A percentile compares a stretch with the other conserved stretches of the same genome.
Evolutionary conservation across 2,797 vertebrate species (phyloP).

Genomic region (Esox lucius): DNA sequence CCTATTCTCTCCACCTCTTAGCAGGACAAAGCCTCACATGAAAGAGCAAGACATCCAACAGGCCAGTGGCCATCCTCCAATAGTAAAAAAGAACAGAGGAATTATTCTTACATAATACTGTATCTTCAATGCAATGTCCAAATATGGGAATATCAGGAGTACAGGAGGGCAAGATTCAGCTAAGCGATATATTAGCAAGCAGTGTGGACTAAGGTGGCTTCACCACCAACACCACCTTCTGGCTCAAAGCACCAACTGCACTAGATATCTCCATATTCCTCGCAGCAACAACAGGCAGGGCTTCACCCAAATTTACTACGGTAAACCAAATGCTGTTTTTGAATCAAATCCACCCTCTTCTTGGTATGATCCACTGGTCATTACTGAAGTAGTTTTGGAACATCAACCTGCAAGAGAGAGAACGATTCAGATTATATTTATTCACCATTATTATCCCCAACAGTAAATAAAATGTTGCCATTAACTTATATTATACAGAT

Average conservation of each 20-base stretch:
- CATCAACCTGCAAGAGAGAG: slow-evolving; percentile 25
- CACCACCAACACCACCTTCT: background rate
- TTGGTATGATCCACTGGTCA: background rate
- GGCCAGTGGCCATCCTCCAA: slow-evolving; percentile 26
- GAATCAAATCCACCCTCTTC: too few species aligned
- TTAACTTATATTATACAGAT: slow-evolving; percentile 1
- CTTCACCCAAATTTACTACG: background rate
- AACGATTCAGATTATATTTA: background rate
- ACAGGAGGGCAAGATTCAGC: slow-evolving; percentile 1
- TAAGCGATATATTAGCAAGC: slow-evolving; percentile 1
- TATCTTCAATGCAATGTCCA: slow-evolving; percentile 42
- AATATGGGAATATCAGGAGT: slow-evolving; percentile 39
- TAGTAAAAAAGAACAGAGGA: slow-evolving; percentile 9
- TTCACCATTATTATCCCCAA: slow-evolving; percentile 19
- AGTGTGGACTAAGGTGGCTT: background rate
- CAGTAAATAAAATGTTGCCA: background rate
- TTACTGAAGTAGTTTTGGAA: slow-evolving; percentile 12
- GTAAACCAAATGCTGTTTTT: background rate
- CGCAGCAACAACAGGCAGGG: background rate
- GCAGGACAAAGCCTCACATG: slow-evolving; percentile 33
- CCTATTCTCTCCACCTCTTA: slow-evolving; percentile 1
- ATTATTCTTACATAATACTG: slow-evolving; percentile 37
- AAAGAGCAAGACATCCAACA: slow-evolving; percentile 27
- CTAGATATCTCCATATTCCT: slow-evolving; percentile 2
- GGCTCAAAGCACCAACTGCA: background rate